Conservation (phyloP, 2,113 vertebrate genomes). For the Propithecus coquereli region DNA sequence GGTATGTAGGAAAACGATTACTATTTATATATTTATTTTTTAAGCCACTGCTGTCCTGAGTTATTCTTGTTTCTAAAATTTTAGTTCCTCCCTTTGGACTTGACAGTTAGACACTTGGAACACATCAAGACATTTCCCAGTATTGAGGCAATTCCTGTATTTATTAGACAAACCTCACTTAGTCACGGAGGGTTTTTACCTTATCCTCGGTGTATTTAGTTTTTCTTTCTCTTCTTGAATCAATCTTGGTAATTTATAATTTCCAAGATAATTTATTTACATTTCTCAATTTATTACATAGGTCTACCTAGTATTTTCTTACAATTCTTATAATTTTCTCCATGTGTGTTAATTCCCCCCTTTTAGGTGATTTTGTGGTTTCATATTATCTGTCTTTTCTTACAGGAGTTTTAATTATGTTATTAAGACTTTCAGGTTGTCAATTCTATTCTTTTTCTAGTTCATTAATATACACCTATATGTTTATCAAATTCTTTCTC, state of each 20-base stretch:
- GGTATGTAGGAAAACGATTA: not conserved
- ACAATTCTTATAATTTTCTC: not conserved
- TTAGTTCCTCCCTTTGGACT: not conserved
- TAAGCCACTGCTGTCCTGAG: not conserved
- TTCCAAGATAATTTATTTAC: not conserved
- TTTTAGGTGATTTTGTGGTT: not conserved
- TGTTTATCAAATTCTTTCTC: not conserved
- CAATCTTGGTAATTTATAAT: not conserved
- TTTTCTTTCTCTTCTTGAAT: not conserved
- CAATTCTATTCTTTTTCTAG: not conserved
- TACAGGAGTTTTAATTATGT: not conserved
- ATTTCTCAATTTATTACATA: not conserved
- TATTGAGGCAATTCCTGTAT: not conserved
- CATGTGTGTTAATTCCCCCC: not conserved
- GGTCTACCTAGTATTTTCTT: not conserved
- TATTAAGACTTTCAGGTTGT: not conserved
- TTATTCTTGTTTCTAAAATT: not conserved
- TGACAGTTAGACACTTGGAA: not conserved
- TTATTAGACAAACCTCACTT: not conserved
- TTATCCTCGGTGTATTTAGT: not conserved
- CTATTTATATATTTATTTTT: not conserved
- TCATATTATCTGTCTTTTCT: not conserved
- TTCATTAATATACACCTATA: not conserved
- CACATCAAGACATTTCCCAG: not conserved
- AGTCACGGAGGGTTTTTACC: not conserved